Evolutionary conservation across 2,113 vertebrate species (phyloP).

Genomic region (Oryzias celebensis): DNA sequence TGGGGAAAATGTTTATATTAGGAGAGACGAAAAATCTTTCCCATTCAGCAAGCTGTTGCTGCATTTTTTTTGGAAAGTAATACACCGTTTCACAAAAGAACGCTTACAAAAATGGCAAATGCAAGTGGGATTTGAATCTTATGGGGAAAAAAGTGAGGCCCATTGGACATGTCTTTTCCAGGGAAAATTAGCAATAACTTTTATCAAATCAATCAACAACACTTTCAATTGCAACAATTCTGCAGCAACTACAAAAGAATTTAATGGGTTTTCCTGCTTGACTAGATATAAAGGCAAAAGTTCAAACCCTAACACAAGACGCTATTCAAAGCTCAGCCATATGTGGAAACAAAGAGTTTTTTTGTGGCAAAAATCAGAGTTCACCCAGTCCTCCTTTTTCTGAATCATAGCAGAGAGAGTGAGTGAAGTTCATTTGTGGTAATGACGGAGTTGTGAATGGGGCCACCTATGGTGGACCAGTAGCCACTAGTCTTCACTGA

Average conservation of each 20-base stretch:
- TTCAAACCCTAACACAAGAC: conserved; percentile 41
- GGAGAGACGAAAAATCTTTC: too few species aligned
- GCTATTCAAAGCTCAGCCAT: conserved; percentile 40
- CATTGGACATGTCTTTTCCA: too few species aligned
- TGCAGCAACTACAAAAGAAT: neutral
- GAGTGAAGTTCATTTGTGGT: conserved; percentile 39
- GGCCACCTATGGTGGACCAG: conserved; percentile 27
- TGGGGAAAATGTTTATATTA: neutral
- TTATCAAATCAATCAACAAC: neutral
- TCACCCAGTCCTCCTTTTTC: conserved; percentile 23
- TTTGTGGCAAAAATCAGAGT: conserved; percentile 27
- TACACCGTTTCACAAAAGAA: too few species aligned
- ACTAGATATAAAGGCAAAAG: conserved; percentile 34
- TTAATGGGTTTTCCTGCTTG: conserved; percentile 4
- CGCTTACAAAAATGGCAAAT: too few species aligned
- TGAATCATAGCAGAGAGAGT: conserved; percentile 25
- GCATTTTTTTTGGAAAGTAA: too few species aligned
- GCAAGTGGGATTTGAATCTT: too few species aligned
- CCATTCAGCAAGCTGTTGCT: too few species aligned
- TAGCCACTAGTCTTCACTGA: conserved; percentile 18
- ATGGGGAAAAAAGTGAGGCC: too few species aligned
- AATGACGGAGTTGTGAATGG: conserved; percentile 57
- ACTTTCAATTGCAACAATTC: neutral
- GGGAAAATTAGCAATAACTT: neutral
- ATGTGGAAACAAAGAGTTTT: conserved; percentile 44